A percentile compares a stretch with the other conserved stretches of the same genome.
Conservation (phyloP, 1,140 invertebrate genomes). For the Goniozus legneri region DNA sequence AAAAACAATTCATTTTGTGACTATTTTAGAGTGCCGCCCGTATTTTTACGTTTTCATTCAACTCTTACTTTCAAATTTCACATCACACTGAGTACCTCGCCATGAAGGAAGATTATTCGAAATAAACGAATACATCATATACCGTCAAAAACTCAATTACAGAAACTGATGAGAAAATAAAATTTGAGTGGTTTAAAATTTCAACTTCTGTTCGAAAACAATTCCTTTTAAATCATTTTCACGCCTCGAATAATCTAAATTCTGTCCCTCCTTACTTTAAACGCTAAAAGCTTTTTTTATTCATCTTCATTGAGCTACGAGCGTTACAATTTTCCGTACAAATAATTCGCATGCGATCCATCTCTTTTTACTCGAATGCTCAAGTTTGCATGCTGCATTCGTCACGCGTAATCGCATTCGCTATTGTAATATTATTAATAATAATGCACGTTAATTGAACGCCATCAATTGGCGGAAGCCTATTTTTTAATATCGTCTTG, state of each 20-base stretch:
- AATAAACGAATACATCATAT: too few relatives aligned
- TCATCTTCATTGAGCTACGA: not conserved
- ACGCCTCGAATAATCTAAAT: constrained; percentile 6
- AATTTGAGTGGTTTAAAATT: constrained; percentile 28
- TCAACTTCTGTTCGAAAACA: constrained; percentile 29
- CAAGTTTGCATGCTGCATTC: too few relatives aligned
- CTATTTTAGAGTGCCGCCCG: too few relatives aligned
- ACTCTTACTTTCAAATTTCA: too few relatives aligned
- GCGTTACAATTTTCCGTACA: constrained; percentile 10
- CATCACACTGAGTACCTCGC: too few relatives aligned
- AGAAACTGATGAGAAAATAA: constrained; percentile 2
- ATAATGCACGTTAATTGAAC: constrained; percentile 38
- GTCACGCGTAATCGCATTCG: constrained; percentile 7
- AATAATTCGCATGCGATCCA: constrained; percentile 41
- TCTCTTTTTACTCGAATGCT: not conserved
- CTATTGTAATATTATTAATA: constrained; percentile 24
- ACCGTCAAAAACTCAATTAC: too few relatives aligned
- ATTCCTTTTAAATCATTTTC: constrained; percentile 9
- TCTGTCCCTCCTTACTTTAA: constrained; percentile 10
- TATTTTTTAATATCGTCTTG: not conserved
- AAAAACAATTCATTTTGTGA: too few relatives aligned
- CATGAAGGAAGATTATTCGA: too few relatives aligned
- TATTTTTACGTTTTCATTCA: too few relatives aligned
- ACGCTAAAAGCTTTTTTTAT: not conserved
- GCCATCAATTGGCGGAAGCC: constrained; percentile 24